Conservation (phyloP, 2,888 invertebrate genomes). For the Odontocolon sp. region DNA sequence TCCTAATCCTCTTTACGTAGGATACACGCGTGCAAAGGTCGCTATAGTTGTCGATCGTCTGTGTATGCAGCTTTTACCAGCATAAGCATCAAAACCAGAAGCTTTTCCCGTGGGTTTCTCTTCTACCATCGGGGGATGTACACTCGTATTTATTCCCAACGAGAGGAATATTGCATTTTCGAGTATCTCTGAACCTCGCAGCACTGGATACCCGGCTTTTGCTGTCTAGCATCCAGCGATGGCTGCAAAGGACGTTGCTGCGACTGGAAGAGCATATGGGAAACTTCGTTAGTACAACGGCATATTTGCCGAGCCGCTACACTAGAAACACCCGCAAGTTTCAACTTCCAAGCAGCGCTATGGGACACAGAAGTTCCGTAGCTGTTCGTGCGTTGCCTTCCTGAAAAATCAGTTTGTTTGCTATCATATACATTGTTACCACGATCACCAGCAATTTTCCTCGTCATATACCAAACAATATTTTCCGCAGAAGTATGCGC, state of each 20-base stretch:
- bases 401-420: no score
- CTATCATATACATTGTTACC: no score
- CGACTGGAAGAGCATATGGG: background rate
- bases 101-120: background rate
- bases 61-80: background rate
- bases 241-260: background rate
- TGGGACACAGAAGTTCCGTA: no score
- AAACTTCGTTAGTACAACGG: background rate
- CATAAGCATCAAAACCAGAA: background rate
- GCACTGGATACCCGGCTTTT: background rate
- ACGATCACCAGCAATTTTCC: no score
- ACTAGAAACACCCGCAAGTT: background rate
- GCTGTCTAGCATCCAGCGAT: background rate
- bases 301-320: background rate
- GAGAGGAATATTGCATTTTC: slow-evolving; percentile 31
- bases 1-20: background rate
- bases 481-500: no score
- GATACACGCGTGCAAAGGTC: background rate
- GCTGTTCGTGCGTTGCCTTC: no score
- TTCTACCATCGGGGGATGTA: background rate
- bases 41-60: background rate
- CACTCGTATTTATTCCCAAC: background rate
- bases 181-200: background rate
- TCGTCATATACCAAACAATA: no score
- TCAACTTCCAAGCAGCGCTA: background rate